phyloP scores from a whole-genome alignment of 2,797 vertebrate species.

The Sebastes itinus region DNA sequence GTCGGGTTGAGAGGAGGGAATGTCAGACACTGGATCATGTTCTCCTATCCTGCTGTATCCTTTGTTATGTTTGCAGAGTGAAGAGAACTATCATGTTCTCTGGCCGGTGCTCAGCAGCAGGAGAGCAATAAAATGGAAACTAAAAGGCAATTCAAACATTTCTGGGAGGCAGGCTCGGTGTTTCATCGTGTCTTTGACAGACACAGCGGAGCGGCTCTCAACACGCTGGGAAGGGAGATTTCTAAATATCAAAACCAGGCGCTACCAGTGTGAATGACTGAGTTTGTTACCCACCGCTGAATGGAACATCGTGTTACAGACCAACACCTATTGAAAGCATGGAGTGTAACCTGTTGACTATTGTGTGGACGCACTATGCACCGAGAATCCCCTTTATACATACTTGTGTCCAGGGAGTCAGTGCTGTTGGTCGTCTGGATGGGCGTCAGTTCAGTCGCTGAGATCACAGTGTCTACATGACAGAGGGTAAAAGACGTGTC shows the following conservation, averaged over 20 bases:
- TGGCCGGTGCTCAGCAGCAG: constrained; percentile 16
- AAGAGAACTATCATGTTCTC: constrained; percentile 47
- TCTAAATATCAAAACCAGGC: constrained; percentile 22
- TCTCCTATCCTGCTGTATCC: constrained; percentile 40
- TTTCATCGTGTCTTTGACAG: constrained; percentile 44
- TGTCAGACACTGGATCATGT: constrained; percentile 35
- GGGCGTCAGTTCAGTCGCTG: constrained; percentile 65
- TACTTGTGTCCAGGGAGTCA: constrained; percentile 83
- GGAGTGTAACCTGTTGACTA: not conserved
- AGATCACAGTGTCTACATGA: constrained; percentile 57
- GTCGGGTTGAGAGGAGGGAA: constrained; percentile 1
- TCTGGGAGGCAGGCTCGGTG: constrained; percentile 32
- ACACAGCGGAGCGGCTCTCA: constrained; percentile 43
- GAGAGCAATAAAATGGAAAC: constrained; percentile 58
- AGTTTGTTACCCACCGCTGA: not conserved
- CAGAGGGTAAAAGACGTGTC: too few relatives aligned
- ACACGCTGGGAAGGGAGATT: constrained; percentile 25
- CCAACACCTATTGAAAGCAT: not conserved
- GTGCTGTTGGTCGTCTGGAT: constrained; percentile 74
- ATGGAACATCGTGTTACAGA: not conserved
- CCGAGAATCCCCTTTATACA: constrained; percentile 32
- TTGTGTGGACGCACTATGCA: not conserved
- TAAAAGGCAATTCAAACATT: constrained; percentile 51
- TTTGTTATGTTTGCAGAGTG: constrained; percentile 54
- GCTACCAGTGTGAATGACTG: not conserved